Evolutionary conservation across 1,140 invertebrate genomes (phyloP).

Genomic region (Heliothis virescens): DNA sequence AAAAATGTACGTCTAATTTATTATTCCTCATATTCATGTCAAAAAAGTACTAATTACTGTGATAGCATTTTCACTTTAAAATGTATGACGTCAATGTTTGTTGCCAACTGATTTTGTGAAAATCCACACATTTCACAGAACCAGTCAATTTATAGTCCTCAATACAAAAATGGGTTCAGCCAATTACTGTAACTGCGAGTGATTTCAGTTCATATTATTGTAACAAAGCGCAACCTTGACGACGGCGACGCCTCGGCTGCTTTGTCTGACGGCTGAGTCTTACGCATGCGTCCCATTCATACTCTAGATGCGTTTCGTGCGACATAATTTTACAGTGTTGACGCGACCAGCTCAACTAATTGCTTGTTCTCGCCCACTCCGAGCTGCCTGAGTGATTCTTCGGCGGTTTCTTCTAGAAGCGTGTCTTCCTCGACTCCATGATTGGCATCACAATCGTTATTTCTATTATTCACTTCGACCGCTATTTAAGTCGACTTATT

Average conservation of each 20-base stretch:
- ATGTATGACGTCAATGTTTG: conserved; percentile 39
- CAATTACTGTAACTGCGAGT: conserved; percentile 24
- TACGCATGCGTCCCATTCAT: conserved; percentile 66
- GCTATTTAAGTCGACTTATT: conserved; percentile 60
- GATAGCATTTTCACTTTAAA: neutral
- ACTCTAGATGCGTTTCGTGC: conserved; percentile 57
- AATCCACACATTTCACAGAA: conserved; percentile 12
- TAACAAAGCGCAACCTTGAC: conserved; percentile 57
- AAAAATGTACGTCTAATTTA: neutral
- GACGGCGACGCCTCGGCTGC: conserved; percentile 59
- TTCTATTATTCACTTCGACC: conserved; percentile 62
- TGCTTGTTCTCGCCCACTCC: conserved; percentile 74
- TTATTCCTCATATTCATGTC: neutral
- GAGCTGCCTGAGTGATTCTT: conserved; percentile 67
- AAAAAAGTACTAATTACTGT: conserved; percentile 4
- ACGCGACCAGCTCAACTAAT: conserved; percentile 72
- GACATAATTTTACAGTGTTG: conserved; percentile 74
- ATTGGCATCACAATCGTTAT: conserved; percentile 72
- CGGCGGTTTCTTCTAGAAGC: conserved; percentile 65
- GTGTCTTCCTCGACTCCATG: conserved; percentile 65
- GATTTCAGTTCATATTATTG: conserved; percentile 40
- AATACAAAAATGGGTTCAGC: conserved; percentile 2
- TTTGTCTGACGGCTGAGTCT: conserved; percentile 52
- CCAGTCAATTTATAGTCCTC: neutral
- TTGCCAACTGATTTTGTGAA: conserved; percentile 26